phyloP scores from a whole-genome alignment of 2,113 vertebrate genomes.

The Myodes glareolus region DNA sequence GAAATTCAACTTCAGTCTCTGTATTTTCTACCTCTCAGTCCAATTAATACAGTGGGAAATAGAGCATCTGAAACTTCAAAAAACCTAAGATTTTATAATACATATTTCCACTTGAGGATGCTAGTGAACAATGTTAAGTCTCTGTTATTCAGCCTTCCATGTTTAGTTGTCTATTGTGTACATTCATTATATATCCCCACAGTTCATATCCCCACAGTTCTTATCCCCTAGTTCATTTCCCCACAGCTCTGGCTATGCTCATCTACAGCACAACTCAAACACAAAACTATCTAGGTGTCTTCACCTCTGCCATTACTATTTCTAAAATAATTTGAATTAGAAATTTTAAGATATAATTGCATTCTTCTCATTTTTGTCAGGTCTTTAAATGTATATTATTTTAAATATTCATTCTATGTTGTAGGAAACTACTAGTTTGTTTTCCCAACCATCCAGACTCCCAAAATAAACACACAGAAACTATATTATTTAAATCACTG shows the following conservation, averaged over 20 bases:
- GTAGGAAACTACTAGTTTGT: too few species aligned
- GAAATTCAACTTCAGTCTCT: not conserved
- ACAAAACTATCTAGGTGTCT: not conserved
- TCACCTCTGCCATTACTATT: not conserved
- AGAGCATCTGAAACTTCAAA: not conserved
- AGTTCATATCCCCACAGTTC: not conserved
- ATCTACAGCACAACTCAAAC: slow-evolving; percentile 28
- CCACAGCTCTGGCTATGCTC: not conserved
- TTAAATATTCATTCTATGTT: not conserved
- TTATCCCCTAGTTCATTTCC: too few species aligned
- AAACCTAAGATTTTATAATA: not conserved
- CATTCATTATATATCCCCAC: not conserved
- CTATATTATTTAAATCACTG: too few species aligned
- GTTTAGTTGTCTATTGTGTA: not conserved
- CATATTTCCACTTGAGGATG: not conserved
- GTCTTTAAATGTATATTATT: not conserved
- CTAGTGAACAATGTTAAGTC: not conserved
- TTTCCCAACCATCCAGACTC: too few species aligned
- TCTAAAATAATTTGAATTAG: not conserved
- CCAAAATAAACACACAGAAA: too few species aligned
- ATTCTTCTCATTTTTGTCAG: not conserved
- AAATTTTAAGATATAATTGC: not conserved
- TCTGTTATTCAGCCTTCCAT: not conserved
- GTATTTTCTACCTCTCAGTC: not conserved
- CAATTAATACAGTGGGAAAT: not conserved